phyloP scores from a whole-genome alignment of 2,113 vertebrate species.

The Ictalurus furcatus region DNA sequence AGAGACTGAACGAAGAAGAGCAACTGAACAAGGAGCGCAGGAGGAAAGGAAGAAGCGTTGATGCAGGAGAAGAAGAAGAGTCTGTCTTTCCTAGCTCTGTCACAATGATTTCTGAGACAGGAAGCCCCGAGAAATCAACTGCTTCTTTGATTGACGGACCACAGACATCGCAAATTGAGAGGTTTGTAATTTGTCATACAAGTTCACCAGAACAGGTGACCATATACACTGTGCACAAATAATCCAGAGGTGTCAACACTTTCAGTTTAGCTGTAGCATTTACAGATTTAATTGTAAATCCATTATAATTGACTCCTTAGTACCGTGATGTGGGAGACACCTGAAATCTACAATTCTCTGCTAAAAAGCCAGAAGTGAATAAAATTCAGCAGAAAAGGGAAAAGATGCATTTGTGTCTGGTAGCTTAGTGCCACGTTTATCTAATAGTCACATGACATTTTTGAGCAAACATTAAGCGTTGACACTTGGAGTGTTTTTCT shows the following conservation, averaged over 20 bases:
- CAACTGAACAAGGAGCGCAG: constrained; percentile 63
- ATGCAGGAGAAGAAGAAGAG: constrained; percentile 44
- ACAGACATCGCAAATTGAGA: constrained; percentile 12
- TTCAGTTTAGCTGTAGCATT: neutral
- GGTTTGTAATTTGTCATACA: constrained; percentile 22
- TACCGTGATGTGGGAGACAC: neutral
- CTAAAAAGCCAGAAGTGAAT: neutral
- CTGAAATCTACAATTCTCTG: neutral
- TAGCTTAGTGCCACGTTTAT: neutral
- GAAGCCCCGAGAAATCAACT: constrained; percentile 1
- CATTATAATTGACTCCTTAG: neutral
- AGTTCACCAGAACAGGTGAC: neutral
- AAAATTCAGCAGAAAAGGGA: neutral
- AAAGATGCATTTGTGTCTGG: neutral
- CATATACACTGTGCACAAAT: neutral
- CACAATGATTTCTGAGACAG: constrained; percentile 3
- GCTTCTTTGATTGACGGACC: constrained; percentile 11
- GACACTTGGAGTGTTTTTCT: neutral
- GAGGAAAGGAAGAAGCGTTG: constrained; percentile 51
- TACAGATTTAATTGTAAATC: neutral
- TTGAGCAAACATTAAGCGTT: neutral
- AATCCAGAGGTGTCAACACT: neutral
- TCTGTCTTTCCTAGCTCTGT: constrained; percentile 10
- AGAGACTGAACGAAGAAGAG: constrained; percentile 76
- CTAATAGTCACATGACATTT: neutral